Evolutionary conservation across 2,113 vertebrate genomes (phyloP).

Genomic region (Eira barbara): DNA sequence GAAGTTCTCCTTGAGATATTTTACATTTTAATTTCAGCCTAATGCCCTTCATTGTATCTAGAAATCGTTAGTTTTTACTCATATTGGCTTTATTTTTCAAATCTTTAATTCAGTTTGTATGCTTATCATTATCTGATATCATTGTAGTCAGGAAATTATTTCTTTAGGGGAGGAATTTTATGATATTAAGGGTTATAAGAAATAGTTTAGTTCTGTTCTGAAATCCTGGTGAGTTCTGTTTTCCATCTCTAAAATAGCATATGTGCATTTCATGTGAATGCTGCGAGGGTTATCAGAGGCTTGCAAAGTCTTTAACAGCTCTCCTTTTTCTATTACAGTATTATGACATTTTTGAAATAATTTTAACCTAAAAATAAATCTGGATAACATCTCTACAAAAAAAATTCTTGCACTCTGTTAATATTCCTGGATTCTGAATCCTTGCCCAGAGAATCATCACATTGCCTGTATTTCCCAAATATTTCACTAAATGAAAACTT

Average conservation of each 20-base stretch:
- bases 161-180: background rate
- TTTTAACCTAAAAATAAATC: constrained; percentile 38
- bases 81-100: background rate
- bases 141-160: constrained; percentile 2
- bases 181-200: background rate
- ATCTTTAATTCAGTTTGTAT: background rate
- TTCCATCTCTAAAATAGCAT: background rate
- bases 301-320: background rate
- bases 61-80: background rate
- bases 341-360: background rate
- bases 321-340: background rate
- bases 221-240: constrained; percentile 26
- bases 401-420: background rate
- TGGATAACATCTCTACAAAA: background rate
- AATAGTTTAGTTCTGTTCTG: background rate
- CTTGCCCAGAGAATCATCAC: background rate
- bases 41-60: background rate
- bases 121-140: background rate
- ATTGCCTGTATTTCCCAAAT: background rate
- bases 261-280: background rate
- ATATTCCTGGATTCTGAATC: constrained; percentile 7
- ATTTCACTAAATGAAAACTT: background rate
- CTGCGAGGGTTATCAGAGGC: background rate
- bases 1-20: background rate
- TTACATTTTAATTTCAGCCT: constrained; percentile 28